These are phyloP conservation scores for Trididemnum nubilum DNA, from an alignment of 23 tunicate species.

Conservation along the genomic window DNA sequence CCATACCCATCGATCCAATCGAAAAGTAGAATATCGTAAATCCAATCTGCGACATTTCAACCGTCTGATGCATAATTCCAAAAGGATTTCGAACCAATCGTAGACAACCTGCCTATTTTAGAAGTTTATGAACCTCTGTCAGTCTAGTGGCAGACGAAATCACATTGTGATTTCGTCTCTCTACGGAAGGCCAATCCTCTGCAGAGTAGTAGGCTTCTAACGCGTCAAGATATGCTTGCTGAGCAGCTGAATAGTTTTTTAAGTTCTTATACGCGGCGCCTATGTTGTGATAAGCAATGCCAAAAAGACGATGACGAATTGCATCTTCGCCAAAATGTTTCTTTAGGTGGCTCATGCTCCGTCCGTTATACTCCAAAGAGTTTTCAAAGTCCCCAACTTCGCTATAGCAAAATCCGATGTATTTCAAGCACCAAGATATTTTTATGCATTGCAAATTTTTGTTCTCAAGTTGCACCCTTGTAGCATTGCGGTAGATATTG, in stretches of 20 bases:
- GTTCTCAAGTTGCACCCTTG: neutral
- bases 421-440: conserved; percentile 18
- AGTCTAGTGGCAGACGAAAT: conserved; percentile 1
- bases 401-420: conserved; percentile 14
- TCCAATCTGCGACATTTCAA: too few species aligned
- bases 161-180: conserved; percentile 5
- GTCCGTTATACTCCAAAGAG: neutral
- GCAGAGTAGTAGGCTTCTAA: neutral
- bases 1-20: too few species aligned
- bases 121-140: neutral
- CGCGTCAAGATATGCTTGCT: conserved; percentile 2
- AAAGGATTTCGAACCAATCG: too few species aligned
- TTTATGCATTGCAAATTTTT: neutral
- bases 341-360: neutral
- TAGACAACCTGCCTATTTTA: too few species aligned
- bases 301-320: neutral
- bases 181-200: neutral
- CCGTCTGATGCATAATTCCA: too few species aligned
- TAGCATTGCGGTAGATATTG: neutral
- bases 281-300: conserved; percentile 9
- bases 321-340: neutral
- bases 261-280: conserved; percentile 22
- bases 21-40: too few species aligned
- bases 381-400: neutral
- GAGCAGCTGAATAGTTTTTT: neutral